Evolutionary conservation across 2,888 invertebrate genomes (phyloP).

Genomic region (Keiferia lycopersicella): DNA sequence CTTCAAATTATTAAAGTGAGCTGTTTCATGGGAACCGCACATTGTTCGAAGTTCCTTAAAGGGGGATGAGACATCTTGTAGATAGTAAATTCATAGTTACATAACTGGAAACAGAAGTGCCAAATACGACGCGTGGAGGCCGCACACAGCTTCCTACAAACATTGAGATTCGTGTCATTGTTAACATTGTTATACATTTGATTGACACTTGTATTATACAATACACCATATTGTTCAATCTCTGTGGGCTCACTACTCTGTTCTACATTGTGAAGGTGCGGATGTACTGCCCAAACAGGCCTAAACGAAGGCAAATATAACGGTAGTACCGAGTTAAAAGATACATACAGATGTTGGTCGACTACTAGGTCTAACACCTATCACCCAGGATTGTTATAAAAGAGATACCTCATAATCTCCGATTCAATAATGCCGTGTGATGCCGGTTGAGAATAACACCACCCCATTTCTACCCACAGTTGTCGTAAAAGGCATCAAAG

Average conservation of each 20-base stretch:
- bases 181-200: conserved; percentile 26
- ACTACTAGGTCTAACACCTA: too few species aligned
- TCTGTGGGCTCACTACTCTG: conserved; percentile 17
- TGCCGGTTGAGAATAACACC: too few species aligned
- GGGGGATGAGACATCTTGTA: background rate
- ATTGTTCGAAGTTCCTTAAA: background rate
- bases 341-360: background rate
- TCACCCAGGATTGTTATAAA: too few species aligned
- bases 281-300: conserved; percentile 48
- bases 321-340: conserved; percentile 44
- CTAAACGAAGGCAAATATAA: conserved; percentile 61
- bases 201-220: conserved; percentile 29
- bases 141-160: conserved; percentile 11
- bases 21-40: background rate
- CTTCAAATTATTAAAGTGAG: background rate
- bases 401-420: too few species aligned
- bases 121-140: background rate
- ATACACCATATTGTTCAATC: conserved; percentile 17
- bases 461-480: too few species aligned
- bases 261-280: conserved; percentile 43
- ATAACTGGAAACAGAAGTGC: conserved; percentile 11
- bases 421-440: too few species aligned
- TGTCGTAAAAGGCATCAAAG: too few species aligned
- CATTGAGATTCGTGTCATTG: conserved; percentile 21
- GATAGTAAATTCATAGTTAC: background rate